These are phyloP conservation scores for Cynodonichthys magdalenae DNA, from an alignment of 2,797 vertebrate species.

Conservation along the genomic window DNA sequence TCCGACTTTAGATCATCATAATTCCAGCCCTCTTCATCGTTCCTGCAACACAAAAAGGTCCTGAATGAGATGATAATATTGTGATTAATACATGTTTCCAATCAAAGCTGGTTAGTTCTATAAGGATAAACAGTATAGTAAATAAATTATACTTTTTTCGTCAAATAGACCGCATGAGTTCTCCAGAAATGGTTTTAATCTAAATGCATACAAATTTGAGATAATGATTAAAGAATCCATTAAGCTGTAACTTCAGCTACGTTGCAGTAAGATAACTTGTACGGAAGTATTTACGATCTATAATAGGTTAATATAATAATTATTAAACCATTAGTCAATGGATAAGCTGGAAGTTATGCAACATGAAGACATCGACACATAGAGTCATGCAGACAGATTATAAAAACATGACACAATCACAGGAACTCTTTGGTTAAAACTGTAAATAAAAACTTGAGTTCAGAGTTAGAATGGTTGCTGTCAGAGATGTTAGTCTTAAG, in stretches of 20 bases:
- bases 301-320: neutral
- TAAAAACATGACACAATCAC: no score
- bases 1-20: constrained; percentile 22
- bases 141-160: neutral
- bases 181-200: neutral
- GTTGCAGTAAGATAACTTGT: no score
- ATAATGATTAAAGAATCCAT: neutral
- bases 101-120: neutral
- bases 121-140: neutral
- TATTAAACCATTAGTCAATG: no score
- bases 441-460: no score
- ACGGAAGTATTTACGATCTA: neutral
- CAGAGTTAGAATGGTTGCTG: no score
- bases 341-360: no score
- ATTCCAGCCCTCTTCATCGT: constrained; percentile 1
- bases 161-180: neutral
- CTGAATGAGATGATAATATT: neutral
- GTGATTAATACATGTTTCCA: neutral
- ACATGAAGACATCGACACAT: no score
- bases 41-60: constrained; percentile 45
- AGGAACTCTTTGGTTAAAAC: no score
- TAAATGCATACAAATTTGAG: neutral
- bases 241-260: neutral
- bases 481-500: neutral
- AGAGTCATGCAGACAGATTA: no score